Evolutionary conservation across 2,113 vertebrate genomes (phyloP), one percentile per base, ranked within the genome.

Genomic region (Pachyramphus minor): DNA sequence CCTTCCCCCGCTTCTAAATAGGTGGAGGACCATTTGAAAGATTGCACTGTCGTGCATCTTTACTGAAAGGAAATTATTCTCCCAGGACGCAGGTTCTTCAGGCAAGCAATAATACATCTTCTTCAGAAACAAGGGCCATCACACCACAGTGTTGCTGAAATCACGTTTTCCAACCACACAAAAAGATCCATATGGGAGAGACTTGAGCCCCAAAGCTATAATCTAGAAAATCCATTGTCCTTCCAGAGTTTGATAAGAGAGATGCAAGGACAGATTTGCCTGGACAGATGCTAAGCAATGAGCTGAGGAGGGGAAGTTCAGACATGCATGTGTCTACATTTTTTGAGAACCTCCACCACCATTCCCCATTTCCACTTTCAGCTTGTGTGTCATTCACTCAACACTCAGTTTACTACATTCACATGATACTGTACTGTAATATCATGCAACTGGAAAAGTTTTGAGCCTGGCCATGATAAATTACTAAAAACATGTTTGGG

Each of bases 221-320:
- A 82, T 84, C 74, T 91, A 72, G 45, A 58, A 94, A 93, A 84
- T 31, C 16, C 15, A 39, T 44, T 93, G 88, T 79, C 55, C 81
- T 92, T 94, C 67, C 74, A 87, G 41, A 27, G 10, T 53, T 49
- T 93, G 58, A 68, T 82, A 59, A 84, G 93, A 87, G 87, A 89
- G 25, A 35, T 24, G 11, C 31, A 53, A 89, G 49, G 44, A 66
- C 66, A 89, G 37, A 73, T 85, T 79, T 95, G 35, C 62, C 62
- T 66, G 62, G 45, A 82, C 25, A 87, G 89, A 64, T 76, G n/a
- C n/a, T 82, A 37, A 85, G 44, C n/a, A 73, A 60, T 49, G 49
- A 49, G 33, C 37, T 53, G 56, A 72, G 23, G 8, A 53, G 31
- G 7, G 7, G 31, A 60, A 49, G 31, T 45, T 89, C 41, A 87